These are phyloP conservation scores for Anolis carolinensis DNA, from an alignment of 2,113 vertebrate genomes.

Conservation along the genomic window DNA sequence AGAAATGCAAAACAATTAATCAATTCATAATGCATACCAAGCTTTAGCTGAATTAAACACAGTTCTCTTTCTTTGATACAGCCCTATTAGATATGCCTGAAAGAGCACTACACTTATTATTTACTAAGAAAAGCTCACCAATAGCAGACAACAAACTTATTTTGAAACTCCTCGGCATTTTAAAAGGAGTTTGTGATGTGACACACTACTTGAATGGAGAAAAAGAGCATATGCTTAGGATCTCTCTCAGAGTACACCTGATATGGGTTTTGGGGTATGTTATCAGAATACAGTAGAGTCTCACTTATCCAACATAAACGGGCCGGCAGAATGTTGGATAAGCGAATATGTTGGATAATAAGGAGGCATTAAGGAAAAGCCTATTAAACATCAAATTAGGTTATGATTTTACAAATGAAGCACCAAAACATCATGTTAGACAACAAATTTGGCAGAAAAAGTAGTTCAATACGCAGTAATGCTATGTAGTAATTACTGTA, in stretches of 20 bases:
- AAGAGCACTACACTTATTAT: background rate
- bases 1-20: slow-evolving; percentile 39
- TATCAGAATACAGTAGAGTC: too few relatives aligned
- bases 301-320: too few relatives aligned
- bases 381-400: too few relatives aligned
- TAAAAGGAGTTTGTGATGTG: background rate
- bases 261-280: too few relatives aligned
- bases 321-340: too few relatives aligned
- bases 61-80: background rate
- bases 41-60: background rate
- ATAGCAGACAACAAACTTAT: background rate
- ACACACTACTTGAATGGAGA: background rate
- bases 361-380: too few relatives aligned
- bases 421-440: too few relatives aligned
- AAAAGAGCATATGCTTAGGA: background rate
- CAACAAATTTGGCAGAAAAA: too few relatives aligned
- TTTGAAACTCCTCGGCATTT: background rate
- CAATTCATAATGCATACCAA: background rate
- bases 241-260: background rate
- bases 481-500: too few relatives aligned
- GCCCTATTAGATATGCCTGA: background rate
- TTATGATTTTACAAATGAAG: too few relatives aligned
- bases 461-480: too few relatives aligned
- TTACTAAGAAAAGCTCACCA: background rate
- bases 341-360: too few relatives aligned